phyloP scores from a whole-genome alignment of 2,888 invertebrate species.

The Agonum fuliginosum region DNA sequence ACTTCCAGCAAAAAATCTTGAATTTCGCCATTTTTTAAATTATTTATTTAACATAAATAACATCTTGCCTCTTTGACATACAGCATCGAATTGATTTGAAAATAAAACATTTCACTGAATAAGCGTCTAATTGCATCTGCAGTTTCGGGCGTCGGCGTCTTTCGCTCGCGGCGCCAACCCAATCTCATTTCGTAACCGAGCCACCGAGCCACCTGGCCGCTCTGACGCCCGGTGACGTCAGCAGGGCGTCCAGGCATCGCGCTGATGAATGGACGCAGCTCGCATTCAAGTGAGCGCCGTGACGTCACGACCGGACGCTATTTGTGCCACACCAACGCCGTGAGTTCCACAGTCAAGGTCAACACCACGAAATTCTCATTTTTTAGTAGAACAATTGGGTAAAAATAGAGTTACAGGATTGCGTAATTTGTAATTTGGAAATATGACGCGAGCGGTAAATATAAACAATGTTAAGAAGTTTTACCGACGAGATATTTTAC shows the following conservation, averaged over 20 bases:
- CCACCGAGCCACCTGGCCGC: slow-evolving; percentile 19
- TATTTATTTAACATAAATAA: too few relatives aligned
- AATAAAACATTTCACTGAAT: not conserved
- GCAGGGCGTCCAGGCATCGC: not conserved
- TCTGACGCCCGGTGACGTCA: slow-evolving; percentile 32
- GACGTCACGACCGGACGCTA: slow-evolving; percentile 35
- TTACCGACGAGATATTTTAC: too few relatives aligned
- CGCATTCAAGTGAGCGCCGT: slow-evolving; percentile 28
- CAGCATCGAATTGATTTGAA: too few relatives aligned
- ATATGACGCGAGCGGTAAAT: too few relatives aligned
- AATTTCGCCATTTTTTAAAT: too few relatives aligned
- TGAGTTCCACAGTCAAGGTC: slow-evolving; percentile 29
- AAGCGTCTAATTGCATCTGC: not conserved
- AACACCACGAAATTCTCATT: not conserved
- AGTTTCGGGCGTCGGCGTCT: not conserved
- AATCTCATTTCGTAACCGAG: not conserved
- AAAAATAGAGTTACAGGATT: too few relatives aligned
- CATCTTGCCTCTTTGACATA: too few relatives aligned
- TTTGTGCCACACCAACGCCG: slow-evolving; percentile 11
- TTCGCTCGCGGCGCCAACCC: not conserved
- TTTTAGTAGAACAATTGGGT: too few relatives aligned
- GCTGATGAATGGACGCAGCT: slow-evolving; percentile 34
- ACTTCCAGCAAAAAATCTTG: too few relatives aligned
- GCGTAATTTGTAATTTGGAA: too few relatives aligned
- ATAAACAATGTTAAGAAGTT: too few relatives aligned